Evolutionary conservation across 2,113 vertebrate species (phyloP).

Genomic region (Anser brachyrhynchus): DNA sequence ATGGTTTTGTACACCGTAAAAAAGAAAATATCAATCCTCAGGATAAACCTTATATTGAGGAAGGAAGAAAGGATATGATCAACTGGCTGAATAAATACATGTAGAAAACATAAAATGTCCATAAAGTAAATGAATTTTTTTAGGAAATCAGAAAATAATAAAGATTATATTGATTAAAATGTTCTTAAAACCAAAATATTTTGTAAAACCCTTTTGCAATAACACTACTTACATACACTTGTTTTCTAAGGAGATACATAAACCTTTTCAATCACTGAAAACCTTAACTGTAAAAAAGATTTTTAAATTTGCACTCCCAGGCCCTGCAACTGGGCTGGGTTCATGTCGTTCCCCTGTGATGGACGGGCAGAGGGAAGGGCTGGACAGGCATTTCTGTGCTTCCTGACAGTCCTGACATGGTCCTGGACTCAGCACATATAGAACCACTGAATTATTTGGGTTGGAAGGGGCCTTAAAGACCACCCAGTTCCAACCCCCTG

Average conservation of each 20-base stretch:
- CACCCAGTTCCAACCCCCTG: no score
- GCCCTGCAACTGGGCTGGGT: no score
- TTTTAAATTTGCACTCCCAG: not conserved
- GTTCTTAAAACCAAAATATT: not conserved
- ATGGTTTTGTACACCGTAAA: slow-evolving; percentile 93
- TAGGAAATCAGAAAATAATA: not conserved
- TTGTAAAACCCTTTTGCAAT: not conserved
- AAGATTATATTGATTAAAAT: not conserved
- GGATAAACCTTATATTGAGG: slow-evolving; percentile 85
- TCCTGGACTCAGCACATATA: no score
- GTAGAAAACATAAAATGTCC: slow-evolving; percentile 36
- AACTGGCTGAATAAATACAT: slow-evolving; percentile 90
- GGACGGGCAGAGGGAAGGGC: no score
- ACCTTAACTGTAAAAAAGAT: not conserved
- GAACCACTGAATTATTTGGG: no score
- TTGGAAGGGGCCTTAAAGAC: no score
- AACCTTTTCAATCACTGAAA: not conserved
- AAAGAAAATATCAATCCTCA: slow-evolving; percentile 83
- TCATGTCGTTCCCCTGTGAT: no score
- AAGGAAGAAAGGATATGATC: slow-evolving; percentile 85
- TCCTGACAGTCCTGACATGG: no score
- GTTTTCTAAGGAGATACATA: not conserved
- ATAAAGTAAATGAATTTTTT: not conserved
- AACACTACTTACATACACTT: not conserved
- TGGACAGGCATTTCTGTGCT: no score